phyloP scores from a whole-genome alignment of 2,797 vertebrate genomes.

The Rhincodon typus region DNA sequence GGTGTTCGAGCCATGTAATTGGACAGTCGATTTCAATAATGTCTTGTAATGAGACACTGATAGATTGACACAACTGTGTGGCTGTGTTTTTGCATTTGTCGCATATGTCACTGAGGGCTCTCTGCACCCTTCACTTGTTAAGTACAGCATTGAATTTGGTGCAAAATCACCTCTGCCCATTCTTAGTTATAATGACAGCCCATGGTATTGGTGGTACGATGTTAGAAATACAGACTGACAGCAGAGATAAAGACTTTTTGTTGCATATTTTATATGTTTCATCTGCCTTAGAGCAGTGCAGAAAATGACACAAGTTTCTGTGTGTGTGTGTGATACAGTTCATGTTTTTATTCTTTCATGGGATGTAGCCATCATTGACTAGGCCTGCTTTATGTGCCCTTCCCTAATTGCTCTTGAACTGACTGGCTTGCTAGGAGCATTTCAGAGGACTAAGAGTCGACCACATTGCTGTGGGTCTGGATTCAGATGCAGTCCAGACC shows the following conservation, averaged over 20 bases:
- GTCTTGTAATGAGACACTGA: background rate
- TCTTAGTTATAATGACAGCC: background rate
- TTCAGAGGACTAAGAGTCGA: too few species aligned
- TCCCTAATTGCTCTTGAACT: too few species aligned
- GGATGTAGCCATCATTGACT: too few species aligned
- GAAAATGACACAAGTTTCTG: too few species aligned
- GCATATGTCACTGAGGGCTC: background rate
- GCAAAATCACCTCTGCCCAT: background rate
- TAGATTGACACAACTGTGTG: background rate
- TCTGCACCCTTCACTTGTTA: background rate
- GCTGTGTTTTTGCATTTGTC: background rate
- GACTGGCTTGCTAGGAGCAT: too few species aligned
- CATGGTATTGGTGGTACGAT: background rate
- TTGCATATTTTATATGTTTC: background rate
- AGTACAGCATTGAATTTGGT: background rate
- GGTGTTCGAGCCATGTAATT: background rate
- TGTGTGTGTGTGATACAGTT: too few species aligned
- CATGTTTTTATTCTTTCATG: too few species aligned
- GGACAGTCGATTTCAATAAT: constrained; percentile 16
- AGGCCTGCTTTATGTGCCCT: too few species aligned
- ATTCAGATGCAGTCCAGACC: too few species aligned
- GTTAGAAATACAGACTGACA: background rate
- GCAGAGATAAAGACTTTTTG: background rate
- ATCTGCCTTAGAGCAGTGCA: too few species aligned
- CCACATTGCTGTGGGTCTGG: too few species aligned